phyloP scores from a whole-genome alignment of 2,113 vertebrate genomes.

The Microcebus tavaratra region DNA sequence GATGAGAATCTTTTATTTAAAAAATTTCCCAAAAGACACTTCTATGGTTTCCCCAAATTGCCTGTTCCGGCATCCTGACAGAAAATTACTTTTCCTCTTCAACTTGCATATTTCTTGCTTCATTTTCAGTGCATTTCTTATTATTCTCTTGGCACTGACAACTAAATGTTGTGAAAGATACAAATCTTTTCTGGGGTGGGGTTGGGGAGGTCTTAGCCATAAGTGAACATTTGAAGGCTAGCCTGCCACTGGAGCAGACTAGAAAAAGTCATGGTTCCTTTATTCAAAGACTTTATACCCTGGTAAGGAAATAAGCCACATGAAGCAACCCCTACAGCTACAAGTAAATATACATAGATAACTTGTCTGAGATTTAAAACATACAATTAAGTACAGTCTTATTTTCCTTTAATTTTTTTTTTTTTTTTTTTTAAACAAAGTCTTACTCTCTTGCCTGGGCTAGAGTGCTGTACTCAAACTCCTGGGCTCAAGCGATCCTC shows the following conservation, averaged over 20 bases:
- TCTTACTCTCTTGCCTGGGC: too few relatives aligned
- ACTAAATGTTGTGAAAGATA: background rate
- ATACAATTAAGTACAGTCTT: background rate
- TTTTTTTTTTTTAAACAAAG: too few relatives aligned
- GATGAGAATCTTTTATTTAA: background rate
- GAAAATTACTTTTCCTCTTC: constrained; percentile 11
- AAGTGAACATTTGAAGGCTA: constrained; percentile 3
- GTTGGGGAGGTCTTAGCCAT: background rate
- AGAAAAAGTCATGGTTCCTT: background rate
- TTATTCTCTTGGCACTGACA: background rate
- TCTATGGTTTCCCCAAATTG: background rate
- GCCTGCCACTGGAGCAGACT: background rate
- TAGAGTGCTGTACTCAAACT: too few relatives aligned
- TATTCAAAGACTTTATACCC: background rate
- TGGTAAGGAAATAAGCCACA: background rate
- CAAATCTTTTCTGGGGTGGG: background rate
- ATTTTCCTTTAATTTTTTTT: constrained; percentile 23
- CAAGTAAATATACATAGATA: background rate
- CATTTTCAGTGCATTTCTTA: background rate
- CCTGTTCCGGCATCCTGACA: background rate
- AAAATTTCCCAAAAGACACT: background rate
- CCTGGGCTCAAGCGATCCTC: too few relatives aligned
- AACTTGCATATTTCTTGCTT: background rate
- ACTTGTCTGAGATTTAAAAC: constrained; percentile 19
- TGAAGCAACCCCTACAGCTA: background rate